Base-by-base conservation (phyloP, 2,113 vertebrate species). In the Otocyon megalotis region DNA sequence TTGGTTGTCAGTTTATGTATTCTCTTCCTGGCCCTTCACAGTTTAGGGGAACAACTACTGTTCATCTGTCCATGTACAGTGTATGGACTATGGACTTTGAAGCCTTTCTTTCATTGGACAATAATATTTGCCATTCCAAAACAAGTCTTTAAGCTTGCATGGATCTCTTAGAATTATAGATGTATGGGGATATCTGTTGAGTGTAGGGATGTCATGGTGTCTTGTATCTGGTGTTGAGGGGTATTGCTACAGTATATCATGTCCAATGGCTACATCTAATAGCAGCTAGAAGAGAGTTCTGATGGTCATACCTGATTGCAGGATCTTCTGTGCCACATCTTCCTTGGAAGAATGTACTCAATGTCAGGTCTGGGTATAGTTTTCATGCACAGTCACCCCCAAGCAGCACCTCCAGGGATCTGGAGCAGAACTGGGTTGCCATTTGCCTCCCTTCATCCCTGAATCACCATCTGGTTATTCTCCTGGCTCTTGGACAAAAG, bases 401-500 rank as follows among this genome's bases (percentile, higher is more conserved):
- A 62, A 20, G 5, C n/a, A 74, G 20, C 13, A 63, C 43, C 1
- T 37, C 48, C 63, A 56, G 30, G 16, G 37, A 76, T 58, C 28
- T 35, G 69, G 16, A 80, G 94, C 56, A 32, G 50, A 97, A 50
- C 5, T 93, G 16, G 6, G 14, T 69, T 92, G 8, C 74, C 79
- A 35, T 84, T 92, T 95, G 48, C 24, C 62, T 86, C 24, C 60
- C 79, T 94, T 88, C 79, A 87, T 71, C 24, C 62, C 8, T 15
- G 11, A 62, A 74, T 69, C 43, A 60, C 28, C 35, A 60, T 87
- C 56, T 92, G 60, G 35, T 92, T 95, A 80, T 93, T 94, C 24
- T 85, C 82, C 77, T 90, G 26, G 35, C 12, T 83, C 17, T 92
- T 88, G 11, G 26, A 71, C 56, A 88, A 63, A 96, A 77, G 32